Conservation (phyloP, 1,140 invertebrate species). For the Orius insidiosus region DNA sequence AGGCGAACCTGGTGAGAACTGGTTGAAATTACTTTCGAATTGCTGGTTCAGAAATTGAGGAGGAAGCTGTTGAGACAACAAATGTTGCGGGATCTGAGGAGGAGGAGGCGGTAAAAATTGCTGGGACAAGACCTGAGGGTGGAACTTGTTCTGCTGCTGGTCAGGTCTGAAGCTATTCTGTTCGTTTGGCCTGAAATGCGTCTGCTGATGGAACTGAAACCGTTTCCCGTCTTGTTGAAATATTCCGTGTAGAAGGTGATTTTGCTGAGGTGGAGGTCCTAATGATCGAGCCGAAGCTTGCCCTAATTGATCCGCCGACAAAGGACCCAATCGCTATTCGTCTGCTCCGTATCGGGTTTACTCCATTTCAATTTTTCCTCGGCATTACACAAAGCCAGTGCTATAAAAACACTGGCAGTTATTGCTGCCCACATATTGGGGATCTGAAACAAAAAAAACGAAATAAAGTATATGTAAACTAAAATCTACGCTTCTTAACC, state of each 20-base stretch:
- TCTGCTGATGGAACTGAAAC: neutral
- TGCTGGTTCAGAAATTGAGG: conserved; percentile 11
- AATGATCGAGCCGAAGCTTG: conserved; percentile 7
- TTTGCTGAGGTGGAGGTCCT: conserved; percentile 1
- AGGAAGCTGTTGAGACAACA: conserved; percentile 6
- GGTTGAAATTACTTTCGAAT: neutral
- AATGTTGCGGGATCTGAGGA: neutral
- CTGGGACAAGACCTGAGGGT: neutral
- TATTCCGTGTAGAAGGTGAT: neutral
- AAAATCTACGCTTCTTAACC: no score
- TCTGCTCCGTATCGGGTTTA: conserved; percentile 6
- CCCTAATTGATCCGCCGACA: conserved; percentile 7
- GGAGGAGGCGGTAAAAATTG: neutral
- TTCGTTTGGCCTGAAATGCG: neutral
- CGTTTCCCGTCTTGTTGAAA: neutral
- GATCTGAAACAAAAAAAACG: conserved; percentile 11
- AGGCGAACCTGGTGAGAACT: neutral
- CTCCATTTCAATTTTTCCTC: conserved; percentile 15
- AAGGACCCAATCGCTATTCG: conserved; percentile 16
- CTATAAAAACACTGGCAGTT: conserved; percentile 8
- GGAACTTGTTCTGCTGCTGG: neutral
- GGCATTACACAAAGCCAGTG: conserved; percentile 6
- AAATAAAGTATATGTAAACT: no score
- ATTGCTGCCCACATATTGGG: conserved; percentile 4
- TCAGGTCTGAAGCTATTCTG: neutral